A percentile compares a stretch with the other conserved stretches of the same genome.
Conservation (phyloP, 1,140 invertebrate genomes). For the Trichoplusia ni region DNA sequence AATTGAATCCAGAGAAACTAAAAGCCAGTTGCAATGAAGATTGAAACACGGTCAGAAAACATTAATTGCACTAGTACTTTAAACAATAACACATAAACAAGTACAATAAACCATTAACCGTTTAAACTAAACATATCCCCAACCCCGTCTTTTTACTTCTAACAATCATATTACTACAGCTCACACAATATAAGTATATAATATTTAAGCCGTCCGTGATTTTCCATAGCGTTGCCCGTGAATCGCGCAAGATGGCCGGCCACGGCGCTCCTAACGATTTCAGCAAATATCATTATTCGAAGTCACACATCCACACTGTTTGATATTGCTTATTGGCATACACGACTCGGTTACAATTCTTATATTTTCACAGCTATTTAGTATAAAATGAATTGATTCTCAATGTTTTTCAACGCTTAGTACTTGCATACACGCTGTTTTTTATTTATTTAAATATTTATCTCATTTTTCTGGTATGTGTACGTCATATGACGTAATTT, state of each 20-base stretch:
- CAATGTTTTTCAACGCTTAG: conserved; percentile 37
- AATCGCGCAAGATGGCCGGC: conserved; percentile 53
- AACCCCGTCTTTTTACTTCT: too few relatives aligned
- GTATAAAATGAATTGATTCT: conserved; percentile 37
- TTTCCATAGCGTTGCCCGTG: conserved; percentile 36
- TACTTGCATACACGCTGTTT: conserved; percentile 24
- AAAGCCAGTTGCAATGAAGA: too few relatives aligned
- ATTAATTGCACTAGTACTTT: too few relatives aligned
- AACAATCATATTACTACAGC: too few relatives aligned
- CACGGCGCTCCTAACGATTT: conserved; percentile 57
- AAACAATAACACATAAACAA: too few relatives aligned
- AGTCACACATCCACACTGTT: conserved; percentile 71
- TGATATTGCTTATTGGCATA: conserved; percentile 72
- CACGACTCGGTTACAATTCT: conserved; percentile 38
- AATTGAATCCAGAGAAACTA: too few relatives aligned
- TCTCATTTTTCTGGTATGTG: conserved; percentile 7
- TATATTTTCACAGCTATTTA: conserved; percentile 41
- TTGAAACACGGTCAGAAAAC: too few relatives aligned
- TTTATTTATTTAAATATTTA: conserved; percentile 33
- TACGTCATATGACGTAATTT: background rate
- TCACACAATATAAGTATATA: background rate
- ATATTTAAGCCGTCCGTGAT: conserved; percentile 31
- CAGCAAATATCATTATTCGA: conserved; percentile 77
- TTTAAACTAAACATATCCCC: too few relatives aligned
- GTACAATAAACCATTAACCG: too few relatives aligned